phyloP scores from a whole-genome alignment of 2,797 vertebrate species.

The Artibeus jamaicensis region DNA sequence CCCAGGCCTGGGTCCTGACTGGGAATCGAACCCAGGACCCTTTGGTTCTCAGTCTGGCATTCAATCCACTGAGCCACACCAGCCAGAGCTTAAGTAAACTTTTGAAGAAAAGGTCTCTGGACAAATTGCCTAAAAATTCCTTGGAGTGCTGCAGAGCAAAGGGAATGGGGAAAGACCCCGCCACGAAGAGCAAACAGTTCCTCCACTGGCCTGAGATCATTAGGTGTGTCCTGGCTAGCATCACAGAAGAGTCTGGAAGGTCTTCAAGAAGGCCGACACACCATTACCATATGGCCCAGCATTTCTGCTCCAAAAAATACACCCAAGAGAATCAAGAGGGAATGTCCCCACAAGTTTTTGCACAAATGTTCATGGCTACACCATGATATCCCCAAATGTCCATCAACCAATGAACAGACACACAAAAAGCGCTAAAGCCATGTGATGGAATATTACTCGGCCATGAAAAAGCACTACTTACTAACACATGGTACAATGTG shows the following conservation, averaged over 20 bases:
- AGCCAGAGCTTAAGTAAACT: no score
- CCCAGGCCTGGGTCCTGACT: no score
- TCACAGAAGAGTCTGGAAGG: background rate
- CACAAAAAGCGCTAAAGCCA: fast-evolving
- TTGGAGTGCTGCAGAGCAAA: background rate
- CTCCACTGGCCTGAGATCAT: background rate
- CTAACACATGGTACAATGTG: fast-evolving
- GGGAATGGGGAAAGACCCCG: background rate
- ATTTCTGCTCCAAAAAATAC: background rate
- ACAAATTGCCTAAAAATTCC: background rate
- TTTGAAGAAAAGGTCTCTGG: background rate
- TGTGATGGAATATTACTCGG: fast-evolving
- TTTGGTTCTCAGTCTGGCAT: no score
- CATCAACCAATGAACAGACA: background rate
- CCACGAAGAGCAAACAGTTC: background rate
- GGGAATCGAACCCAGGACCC: no score
- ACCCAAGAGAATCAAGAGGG: background rate
- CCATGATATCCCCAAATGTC: background rate
- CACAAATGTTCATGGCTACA: background rate
- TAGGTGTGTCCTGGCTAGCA: fast-evolving
- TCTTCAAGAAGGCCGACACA: background rate
- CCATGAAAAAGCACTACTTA: background rate
- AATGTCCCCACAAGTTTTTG: no score
- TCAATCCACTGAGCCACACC: no score
- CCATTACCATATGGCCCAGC: background rate